Evolutionary conservation across 2,113 vertebrate genomes (phyloP).

Genomic region (Microcebus murinus): DNA sequence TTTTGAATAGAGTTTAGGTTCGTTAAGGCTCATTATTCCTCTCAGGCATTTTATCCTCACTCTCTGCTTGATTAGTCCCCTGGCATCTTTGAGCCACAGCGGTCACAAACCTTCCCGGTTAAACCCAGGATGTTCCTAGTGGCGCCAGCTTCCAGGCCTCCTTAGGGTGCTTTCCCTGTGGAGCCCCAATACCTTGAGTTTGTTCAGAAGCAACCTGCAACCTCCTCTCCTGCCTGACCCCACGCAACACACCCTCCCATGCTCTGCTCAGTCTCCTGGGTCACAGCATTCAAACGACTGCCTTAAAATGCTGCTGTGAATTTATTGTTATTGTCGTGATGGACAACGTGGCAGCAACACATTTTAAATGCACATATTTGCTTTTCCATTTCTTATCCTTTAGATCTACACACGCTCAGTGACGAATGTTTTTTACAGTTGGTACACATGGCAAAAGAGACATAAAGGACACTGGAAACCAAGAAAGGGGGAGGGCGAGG

Average conservation of each 20-base stretch:
- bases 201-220: not conserved
- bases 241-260: not conserved
- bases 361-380: not conserved
- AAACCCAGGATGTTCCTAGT: not conserved
- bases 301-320: not conserved
- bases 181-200: not conserved
- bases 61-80: not conserved
- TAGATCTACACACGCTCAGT: not conserved
- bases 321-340: not conserved
- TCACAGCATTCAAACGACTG: not conserved
- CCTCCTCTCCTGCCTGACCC: not conserved
- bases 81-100: not conserved
- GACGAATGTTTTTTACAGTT: no score
- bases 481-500: no score
- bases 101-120: not conserved
- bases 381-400: not conserved
- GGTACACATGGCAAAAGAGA: not conserved
- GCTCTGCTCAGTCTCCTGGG: not conserved
- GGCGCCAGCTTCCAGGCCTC: not conserved
- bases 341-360: not conserved
- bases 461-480: no score
- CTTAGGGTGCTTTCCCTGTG: not conserved
- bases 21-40: not conserved
- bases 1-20: not conserved
- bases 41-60: not conserved